Conservation (phyloP, 2,888 invertebrate genomes). For the Aethes cnicana region DNA sequence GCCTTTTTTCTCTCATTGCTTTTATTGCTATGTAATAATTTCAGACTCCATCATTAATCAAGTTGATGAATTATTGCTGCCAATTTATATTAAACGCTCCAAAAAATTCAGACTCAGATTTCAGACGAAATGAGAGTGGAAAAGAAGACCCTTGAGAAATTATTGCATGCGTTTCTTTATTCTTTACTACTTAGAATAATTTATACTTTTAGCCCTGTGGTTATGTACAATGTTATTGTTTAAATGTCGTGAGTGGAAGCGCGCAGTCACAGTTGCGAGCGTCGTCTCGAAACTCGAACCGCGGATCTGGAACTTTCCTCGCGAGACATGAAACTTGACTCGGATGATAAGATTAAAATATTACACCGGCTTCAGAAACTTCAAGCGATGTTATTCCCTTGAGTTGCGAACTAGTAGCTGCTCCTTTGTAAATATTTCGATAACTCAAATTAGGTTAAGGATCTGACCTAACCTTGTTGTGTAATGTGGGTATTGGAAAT, state of each 20-base stretch:
- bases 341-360: slow-evolving; percentile 78
- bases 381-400: slow-evolving; percentile 54
- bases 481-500: too few relatives aligned
- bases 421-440: slow-evolving; percentile 31
- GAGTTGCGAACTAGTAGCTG: slow-evolving; percentile 49
- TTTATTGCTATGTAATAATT: slow-evolving; percentile 5
- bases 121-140: too few relatives aligned
- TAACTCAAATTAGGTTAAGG: too few relatives aligned
- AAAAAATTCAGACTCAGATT: too few relatives aligned
- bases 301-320: slow-evolving; percentile 69
- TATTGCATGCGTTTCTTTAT: too few relatives aligned
- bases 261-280: slow-evolving; percentile 61
- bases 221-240: slow-evolving; percentile 12
- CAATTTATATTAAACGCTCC: too few relatives aligned
- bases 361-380: slow-evolving; percentile 67
- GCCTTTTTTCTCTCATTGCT: slow-evolving; percentile 2
- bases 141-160: too few relatives aligned
- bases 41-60: neutral
- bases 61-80: too few relatives aligned
- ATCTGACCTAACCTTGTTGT: too few relatives aligned
- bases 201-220: neutral
- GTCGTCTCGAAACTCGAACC: slow-evolving; percentile 67
- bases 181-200: neutral
- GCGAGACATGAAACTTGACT: slow-evolving; percentile 72
- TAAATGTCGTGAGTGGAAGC: slow-evolving; percentile 27